These are phyloP conservation scores for Atrichornis clamosus DNA, from an alignment of 2,113 vertebrate genomes.

Conservation along the genomic window DNA sequence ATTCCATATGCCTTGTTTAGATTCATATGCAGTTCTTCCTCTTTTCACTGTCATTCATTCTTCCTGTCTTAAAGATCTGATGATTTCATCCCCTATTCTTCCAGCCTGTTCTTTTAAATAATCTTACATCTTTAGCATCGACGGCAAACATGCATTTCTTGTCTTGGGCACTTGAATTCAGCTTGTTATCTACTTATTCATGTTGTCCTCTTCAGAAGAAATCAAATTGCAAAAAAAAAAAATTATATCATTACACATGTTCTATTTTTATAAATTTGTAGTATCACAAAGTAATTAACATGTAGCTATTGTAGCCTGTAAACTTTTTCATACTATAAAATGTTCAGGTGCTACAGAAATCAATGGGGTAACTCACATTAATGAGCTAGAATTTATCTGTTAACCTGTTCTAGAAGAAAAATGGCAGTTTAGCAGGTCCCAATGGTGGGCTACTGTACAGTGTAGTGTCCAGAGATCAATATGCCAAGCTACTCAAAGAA, in stretches of 20 bases:
- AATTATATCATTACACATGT: slow-evolving; percentile 13
- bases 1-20: not conserved
- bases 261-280: slow-evolving; percentile 21
- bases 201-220: slow-evolving; percentile 63
- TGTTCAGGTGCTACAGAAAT: not conserved
- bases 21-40: not conserved
- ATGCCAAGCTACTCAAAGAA: not conserved
- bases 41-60: not conserved
- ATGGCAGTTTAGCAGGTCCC: not conserved
- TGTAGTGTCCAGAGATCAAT: not conserved
- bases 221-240: not conserved
- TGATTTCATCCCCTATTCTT: slow-evolving; percentile 5
- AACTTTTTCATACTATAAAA: not conserved
- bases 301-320: not conserved
- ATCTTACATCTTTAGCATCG: not conserved
- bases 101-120: not conserved
- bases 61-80: not conserved
- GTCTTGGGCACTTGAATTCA: slow-evolving; percentile 22
- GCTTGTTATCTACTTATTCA: slow-evolving; percentile 54
- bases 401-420: not conserved
- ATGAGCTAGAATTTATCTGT: not conserved
- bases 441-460: not conserved
- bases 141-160: not conserved
- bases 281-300: slow-evolving; percentile 5
- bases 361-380: not conserved